Evolutionary conservation across 1,140 invertebrate genomes (phyloP).

Genomic region (Drosophila sproati): DNA sequence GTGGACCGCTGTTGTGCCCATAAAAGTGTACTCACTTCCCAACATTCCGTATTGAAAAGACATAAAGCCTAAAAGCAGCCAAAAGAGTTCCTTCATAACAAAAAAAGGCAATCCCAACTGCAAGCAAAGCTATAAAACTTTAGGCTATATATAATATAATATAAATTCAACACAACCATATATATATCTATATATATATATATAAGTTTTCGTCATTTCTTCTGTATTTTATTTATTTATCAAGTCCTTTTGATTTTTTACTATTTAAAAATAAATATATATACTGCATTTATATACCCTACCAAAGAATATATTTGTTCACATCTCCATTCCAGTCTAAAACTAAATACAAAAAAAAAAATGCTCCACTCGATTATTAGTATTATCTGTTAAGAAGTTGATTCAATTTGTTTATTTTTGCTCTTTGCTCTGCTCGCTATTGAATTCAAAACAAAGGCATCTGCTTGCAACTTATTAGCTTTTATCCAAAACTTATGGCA

Average conservation of each 20-base stretch:
- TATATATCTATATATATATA: neutral
- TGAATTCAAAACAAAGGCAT: slow-evolving; percentile 16
- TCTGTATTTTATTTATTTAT: no score
- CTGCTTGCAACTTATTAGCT: slow-evolving; percentile 31
- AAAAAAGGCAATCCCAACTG: slow-evolving; percentile 5
- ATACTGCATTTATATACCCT: no score
- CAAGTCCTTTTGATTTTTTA: neutral
- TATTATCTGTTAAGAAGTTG: neutral
- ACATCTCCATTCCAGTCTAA: no score
- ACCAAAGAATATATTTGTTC: no score
- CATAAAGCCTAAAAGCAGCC: slow-evolving; percentile 64
- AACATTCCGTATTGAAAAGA: slow-evolving; percentile 58
- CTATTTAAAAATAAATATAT: neutral
- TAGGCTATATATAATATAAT: neutral
- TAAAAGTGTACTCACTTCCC: slow-evolving; percentile 63
- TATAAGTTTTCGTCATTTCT: neutral
- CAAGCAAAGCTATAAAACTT: slow-evolving; percentile 11
- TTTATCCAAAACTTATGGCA: slow-evolving; percentile 24
- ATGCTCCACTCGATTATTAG: neutral
- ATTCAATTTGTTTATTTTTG: neutral
- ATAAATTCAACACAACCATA: no score
- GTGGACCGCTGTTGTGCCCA: slow-evolving; percentile 62
- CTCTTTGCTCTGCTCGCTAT: neutral
- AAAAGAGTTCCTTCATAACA: slow-evolving; percentile 45
- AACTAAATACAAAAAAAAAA: no score